Conservation (phyloP, 1,140 invertebrate genomes). For the Drosophila virilis region DNA sequence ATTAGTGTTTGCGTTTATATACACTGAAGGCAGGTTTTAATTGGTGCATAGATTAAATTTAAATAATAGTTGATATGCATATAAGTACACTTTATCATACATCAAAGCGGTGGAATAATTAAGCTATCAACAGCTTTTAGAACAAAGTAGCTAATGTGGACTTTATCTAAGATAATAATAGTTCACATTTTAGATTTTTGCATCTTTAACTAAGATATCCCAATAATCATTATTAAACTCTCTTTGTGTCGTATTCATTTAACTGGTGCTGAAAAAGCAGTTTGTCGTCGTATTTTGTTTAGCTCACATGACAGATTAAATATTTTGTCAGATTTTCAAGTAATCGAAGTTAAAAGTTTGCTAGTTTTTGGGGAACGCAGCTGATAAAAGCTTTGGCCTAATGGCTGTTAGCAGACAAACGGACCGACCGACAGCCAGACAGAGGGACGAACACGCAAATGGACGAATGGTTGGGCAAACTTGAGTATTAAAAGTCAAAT, state of each 20-base stretch:
- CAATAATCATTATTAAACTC: too few relatives aligned
- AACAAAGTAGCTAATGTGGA: too few relatives aligned
- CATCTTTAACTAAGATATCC: too few relatives aligned
- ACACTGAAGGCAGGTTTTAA: too few relatives aligned
- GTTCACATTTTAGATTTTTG: too few relatives aligned
- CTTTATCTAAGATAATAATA: too few relatives aligned
- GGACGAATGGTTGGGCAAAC: slow-evolving; percentile 40
- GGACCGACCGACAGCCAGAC: background rate
- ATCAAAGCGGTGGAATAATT: too few relatives aligned
- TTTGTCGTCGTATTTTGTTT: slow-evolving; percentile 4
- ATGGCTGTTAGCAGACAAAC: slow-evolving; percentile 27
- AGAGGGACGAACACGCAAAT: slow-evolving; percentile 1
- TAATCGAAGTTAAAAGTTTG: slow-evolving; percentile 68
- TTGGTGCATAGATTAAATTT: too few relatives aligned
- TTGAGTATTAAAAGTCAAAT: slow-evolving; percentile 75
- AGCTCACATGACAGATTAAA: slow-evolving; percentile 28
- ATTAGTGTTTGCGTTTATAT: too few relatives aligned
- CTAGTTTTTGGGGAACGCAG: slow-evolving; percentile 13
- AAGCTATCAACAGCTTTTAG: too few relatives aligned
- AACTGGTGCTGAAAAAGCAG: slow-evolving; percentile 13
- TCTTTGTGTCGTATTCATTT: background rate
- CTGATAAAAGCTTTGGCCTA: slow-evolving; percentile 65
- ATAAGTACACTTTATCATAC: too few relatives aligned
- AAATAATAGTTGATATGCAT: too few relatives aligned
- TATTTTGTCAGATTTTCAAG: slow-evolving; percentile 60